phyloP scores from a whole-genome alignment of 2,888 invertebrate genomes.

The Drosophila pullipes region DNA sequence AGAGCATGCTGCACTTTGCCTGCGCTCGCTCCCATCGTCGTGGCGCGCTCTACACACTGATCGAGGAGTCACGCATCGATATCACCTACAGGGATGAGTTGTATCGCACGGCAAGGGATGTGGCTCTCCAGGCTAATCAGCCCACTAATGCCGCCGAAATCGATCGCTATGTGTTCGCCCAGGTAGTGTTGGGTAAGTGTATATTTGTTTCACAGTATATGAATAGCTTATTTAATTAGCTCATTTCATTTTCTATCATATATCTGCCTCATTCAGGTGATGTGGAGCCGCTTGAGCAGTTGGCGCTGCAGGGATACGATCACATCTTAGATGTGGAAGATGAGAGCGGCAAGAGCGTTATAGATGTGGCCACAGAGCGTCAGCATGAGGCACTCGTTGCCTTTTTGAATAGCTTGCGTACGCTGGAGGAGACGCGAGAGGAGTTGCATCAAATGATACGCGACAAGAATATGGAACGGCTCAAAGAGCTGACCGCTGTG shows the following conservation, averaged over 20 bases:
- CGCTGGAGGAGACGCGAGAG: slow-evolving; percentile 93
- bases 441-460: slow-evolving; percentile 91
- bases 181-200: slow-evolving; percentile 90
- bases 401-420: slow-evolving; percentile 90
- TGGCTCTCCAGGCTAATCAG: slow-evolving; percentile 92
- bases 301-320: slow-evolving; percentile 93
- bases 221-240: background rate
- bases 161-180: slow-evolving; percentile 91
- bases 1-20: slow-evolving; percentile 95
- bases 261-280: slow-evolving; percentile 86
- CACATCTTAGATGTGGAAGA: slow-evolving; percentile 93
- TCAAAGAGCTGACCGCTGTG: slow-evolving; percentile 87
- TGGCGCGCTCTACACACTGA: slow-evolving; percentile 91
- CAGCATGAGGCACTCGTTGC: slow-evolving; percentile 89
- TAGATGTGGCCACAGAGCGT: slow-evolving; percentile 89
- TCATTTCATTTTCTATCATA: background rate
- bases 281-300: slow-evolving; percentile 87
- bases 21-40: slow-evolving; percentile 93
- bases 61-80: slow-evolving; percentile 92
- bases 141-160: slow-evolving; percentile 93
- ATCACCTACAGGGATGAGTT: slow-evolving; percentile 93
- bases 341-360: slow-evolving; percentile 89
- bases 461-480: slow-evolving; percentile 88
- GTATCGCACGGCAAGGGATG: slow-evolving; percentile 95
- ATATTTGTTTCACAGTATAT: background rate